Evolutionary conservation across 1,140 invertebrate genomes (phyloP).

Genomic region (Elysia chlorotica): DNA sequence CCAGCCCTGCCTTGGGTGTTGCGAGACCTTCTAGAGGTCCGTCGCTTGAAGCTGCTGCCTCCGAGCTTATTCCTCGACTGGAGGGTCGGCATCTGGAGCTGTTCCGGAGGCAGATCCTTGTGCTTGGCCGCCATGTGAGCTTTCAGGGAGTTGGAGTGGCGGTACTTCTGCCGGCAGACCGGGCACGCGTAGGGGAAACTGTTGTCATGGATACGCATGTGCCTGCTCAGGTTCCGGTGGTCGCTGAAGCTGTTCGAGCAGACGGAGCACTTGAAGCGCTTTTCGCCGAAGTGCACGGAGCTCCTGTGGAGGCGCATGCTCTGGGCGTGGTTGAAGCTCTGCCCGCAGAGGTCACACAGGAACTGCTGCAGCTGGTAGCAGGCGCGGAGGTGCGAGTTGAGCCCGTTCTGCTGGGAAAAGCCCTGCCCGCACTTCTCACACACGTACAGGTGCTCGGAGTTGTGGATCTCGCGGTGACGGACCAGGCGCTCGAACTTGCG

Average conservation of each 20-base stretch:
- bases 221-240: slow-evolving; percentile 40
- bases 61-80: neutral
- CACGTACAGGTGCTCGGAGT: slow-evolving; percentile 41
- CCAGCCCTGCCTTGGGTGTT: too few species aligned
- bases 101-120: neutral
- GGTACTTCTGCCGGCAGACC: slow-evolving; percentile 35
- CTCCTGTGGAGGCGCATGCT: slow-evolving; percentile 39
- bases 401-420: slow-evolving; percentile 48
- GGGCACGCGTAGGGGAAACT: slow-evolving; percentile 38
- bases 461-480: slow-evolving; percentile 46
- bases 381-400: slow-evolving; percentile 35
- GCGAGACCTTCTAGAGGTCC: too few species aligned
- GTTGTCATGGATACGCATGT: slow-evolving; percentile 46
- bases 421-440: slow-evolving; percentile 51
- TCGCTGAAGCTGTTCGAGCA: slow-evolving; percentile 39
- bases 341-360: slow-evolving; percentile 46
- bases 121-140: slow-evolving; percentile 34
- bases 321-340: slow-evolving; percentile 37
- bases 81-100: neutral
- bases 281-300: slow-evolving; percentile 37
- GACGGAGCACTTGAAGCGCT: slow-evolving; percentile 33
- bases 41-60: neutral
- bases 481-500: slow-evolving; percentile 33
- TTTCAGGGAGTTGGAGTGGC: slow-evolving; percentile 48
- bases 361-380: slow-evolving; percentile 37